A percentile compares a stretch with the other conserved stretches of the same genome.
These are phyloP conservation scores for Calyptomena viridis DNA, from an alignment of 2,113 vertebrate species.

Conservation along the genomic window DNA sequence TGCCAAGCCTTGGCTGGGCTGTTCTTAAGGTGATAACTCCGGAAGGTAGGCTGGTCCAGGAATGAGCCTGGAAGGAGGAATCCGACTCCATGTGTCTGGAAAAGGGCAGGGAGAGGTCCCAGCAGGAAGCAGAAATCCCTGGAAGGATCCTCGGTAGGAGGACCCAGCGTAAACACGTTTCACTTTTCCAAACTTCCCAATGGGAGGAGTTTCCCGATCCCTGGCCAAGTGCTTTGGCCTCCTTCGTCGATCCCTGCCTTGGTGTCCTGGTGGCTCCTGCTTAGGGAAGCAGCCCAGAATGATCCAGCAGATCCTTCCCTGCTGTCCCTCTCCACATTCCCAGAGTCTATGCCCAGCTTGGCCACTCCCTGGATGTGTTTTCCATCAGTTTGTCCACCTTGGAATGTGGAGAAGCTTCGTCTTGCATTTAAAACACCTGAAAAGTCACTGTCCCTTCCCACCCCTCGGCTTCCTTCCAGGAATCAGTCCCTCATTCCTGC, in stretches of 20 bases:
- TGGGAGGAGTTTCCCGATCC: not conserved
- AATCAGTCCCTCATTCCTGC: not conserved
- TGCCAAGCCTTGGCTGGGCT: not conserved
- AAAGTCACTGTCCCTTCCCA: not conserved
- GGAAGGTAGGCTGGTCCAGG: not conserved
- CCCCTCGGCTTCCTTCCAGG: accelerated
- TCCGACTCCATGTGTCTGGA: accelerated
- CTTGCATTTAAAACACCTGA: not conserved
- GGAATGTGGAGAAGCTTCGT: not conserved
- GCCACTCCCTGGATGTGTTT: not conserved
- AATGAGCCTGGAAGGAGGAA: not conserved
- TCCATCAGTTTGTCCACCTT: accelerated
- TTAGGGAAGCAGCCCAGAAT: not conserved
- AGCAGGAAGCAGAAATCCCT: not conserved
- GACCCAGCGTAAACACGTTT: not conserved
- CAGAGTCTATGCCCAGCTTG: not conserved
- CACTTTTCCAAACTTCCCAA: not conserved
- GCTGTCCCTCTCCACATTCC: accelerated
- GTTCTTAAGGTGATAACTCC: not conserved
- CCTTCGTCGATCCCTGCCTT: not conserved
- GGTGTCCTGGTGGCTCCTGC: not conserved
- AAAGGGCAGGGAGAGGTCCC: not conserved
- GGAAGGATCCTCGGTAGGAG: not conserved
- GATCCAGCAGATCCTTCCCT: not conserved
- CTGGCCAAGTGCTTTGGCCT: not conserved